These are phyloP conservation scores for Aphelinus certus DNA, from an alignment of 1,140 invertebrate species.

Conservation along the genomic window DNA sequence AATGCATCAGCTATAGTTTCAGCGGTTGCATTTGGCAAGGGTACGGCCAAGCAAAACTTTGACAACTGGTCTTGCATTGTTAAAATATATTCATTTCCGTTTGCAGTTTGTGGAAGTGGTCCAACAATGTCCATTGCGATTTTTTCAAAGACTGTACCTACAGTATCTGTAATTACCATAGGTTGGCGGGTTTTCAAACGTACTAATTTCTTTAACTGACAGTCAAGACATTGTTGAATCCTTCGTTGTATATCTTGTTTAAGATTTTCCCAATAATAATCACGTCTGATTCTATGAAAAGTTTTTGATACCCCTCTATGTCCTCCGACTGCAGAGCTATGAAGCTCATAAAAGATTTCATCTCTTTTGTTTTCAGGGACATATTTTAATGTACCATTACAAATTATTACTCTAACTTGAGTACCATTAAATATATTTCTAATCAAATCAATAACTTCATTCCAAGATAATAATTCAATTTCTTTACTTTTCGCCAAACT, in stretches of 20 bases:
- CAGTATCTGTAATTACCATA: slow-evolving; percentile 5
- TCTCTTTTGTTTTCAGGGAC: too few species aligned
- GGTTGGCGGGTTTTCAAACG: slow-evolving; percentile 25
- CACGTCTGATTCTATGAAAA: slow-evolving; percentile 8
- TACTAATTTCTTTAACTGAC: slow-evolving; percentile 38
- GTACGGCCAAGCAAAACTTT: slow-evolving; percentile 29
- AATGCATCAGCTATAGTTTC: slow-evolving; percentile 31
- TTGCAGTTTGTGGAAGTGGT: background rate
- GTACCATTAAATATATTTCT: background rate
- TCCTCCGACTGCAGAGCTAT: slow-evolving; percentile 34
- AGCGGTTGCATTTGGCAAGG: background rate
- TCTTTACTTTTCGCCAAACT: background rate
- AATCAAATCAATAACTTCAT: background rate
- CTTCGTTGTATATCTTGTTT: slow-evolving; percentile 34
- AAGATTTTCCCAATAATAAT: slow-evolving; percentile 43
- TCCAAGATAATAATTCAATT: background rate
- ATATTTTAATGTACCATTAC: too few species aligned
- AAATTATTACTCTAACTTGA: background rate
- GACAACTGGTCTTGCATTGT: slow-evolving; percentile 33
- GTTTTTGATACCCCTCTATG: slow-evolving; percentile 40
- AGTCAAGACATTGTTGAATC: slow-evolving; percentile 34
- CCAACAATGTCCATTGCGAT: slow-evolving; percentile 21
- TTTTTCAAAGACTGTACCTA: slow-evolving; percentile 18
- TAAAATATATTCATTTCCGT: slow-evolving; percentile 6
- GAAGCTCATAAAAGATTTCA: background rate